Base-by-base conservation (phyloP, 2,888 invertebrate genomes). In the Operophtera brumata region DNA sequence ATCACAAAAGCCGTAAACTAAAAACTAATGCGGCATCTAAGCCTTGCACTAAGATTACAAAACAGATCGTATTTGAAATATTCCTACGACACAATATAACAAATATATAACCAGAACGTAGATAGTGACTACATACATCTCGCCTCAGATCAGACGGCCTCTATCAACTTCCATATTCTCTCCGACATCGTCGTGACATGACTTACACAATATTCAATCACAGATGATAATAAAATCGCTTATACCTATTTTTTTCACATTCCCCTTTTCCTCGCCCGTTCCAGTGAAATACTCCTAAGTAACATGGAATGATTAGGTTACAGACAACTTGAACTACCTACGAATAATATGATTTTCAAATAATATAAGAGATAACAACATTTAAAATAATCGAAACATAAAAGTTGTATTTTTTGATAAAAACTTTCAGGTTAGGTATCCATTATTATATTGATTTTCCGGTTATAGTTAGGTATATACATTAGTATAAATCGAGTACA, bases 191-290 rank as follows among this genome's bases (percentile, higher is more conserved):
- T 40, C 51, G 39, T 43, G 39, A 39, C 48, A 50, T 35, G 13
- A 45, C 54, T 52, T 55, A 59, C 42, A 52, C 42, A 55, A 39
- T 46, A 52, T 41, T 52, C 59, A 55, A 59, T 59, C 59, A 59
- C 59, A 59, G 55, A 45, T 54, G 54, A 54, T 41, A 35, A 30
- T 45, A 51, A 56, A 51, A 58, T 54, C 54, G 39, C 35, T 51
- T 47, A 1, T 30, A 30, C 30, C 7, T 30, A 30, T 30, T 25
- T 11, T 40, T 46, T 39, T 37, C 25, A 47, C 40, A 32, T 32
- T 54, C 14, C 35, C 12, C 32, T 41, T 40, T 47, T 47, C 34
- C 50, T 37, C 28, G 42, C 39, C 26, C 42, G 58, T 51, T 54
- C 54, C 47, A 54, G 48, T 48, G 45, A 44, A 37, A 41, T 32